These are phyloP conservation scores for Orius laevigatus DNA, from an alignment of 1,140 invertebrate species.

Conservation along the genomic window DNA sequence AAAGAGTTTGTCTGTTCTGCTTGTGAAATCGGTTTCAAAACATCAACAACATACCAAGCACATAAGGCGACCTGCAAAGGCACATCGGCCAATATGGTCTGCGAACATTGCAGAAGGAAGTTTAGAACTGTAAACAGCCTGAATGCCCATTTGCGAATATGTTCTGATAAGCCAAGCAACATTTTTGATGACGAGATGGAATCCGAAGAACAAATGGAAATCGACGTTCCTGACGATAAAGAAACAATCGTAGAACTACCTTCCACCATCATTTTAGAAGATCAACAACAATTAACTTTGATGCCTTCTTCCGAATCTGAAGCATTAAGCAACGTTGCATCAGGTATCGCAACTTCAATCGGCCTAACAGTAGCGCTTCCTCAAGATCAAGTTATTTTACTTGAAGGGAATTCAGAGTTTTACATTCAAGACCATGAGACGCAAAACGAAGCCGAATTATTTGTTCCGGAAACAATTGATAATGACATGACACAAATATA, in stretches of 20 bases:
- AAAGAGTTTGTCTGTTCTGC: slow-evolving; percentile 27
- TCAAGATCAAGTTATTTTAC: slow-evolving; percentile 18
- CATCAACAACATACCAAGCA: slow-evolving; percentile 1
- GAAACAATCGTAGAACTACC: slow-evolving; percentile 15
- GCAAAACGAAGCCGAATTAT: slow-evolving; percentile 19
- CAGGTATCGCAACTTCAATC: slow-evolving; percentile 17
- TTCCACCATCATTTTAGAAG: slow-evolving; percentile 15
- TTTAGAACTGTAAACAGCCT: slow-evolving; percentile 44
- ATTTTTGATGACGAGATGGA: neutral
- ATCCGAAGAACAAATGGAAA: slow-evolving; percentile 18
- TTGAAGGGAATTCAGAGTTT: slow-evolving; percentile 19
- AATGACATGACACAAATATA: slow-evolving; percentile 3
- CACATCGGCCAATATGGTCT: slow-evolving; percentile 31
- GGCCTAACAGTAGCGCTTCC: slow-evolving; percentile 13
- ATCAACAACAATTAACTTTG: slow-evolving; percentile 11
- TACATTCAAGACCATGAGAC: slow-evolving; percentile 17
- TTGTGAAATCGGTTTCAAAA: slow-evolving; percentile 34
- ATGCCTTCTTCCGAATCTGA: slow-evolving; percentile 19
- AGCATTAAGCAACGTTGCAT: slow-evolving; percentile 17
- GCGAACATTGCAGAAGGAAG: slow-evolving; percentile 47
- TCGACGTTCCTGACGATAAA: slow-evolving; percentile 12
- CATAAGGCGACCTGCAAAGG: slow-evolving; percentile 12
- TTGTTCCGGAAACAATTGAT: slow-evolving; percentile 21
- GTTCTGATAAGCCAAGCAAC: neutral
- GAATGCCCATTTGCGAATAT: slow-evolving; percentile 38